Base-by-base conservation (phyloP, 2,113 vertebrate genomes). In the Malaclemys terrapin region DNA sequence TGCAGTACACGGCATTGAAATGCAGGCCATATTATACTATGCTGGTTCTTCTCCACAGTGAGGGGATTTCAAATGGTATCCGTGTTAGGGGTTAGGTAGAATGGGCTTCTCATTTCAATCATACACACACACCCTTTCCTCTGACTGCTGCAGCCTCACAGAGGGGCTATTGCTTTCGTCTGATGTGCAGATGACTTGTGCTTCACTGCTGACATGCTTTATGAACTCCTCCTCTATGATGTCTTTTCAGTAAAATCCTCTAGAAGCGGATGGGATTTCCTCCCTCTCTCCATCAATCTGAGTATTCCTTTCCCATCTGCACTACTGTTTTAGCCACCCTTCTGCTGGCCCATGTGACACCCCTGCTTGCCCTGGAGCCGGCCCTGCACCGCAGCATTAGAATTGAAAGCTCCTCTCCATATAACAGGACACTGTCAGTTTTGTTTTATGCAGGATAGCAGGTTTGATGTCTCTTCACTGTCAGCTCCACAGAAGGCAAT, bases 181-280 rank as follows among this genome's bases (percentile, higher is more conserved):
- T 96, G 94, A 96, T 93, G 96, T 95, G 88, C 96, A 92, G 93
- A 96, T 95, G 94, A 93, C 62, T 94, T 13, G 1, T 88, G 75
- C 87, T 90, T 91, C 31, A 62, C 94, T 85, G 3, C 2, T 6
- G 90, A 94, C 93, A 89, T 95, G 93, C 96, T 97, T 95, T 97
- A 97, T 93, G 95, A 94, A 88, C 96, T 96, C 81, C 92, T 95
- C 89, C 85, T 93, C 93, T 97, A 91, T 96, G 95, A 96, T 96
- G 96, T 95, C 96, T 96, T 97, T 97, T 96, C 97, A 97, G 87
- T 54, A n/a, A 83, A 45, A 96, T 95, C 90, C 96, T 90, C 96
- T 89, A 89, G 88, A 93, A 96, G 92, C 94, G 42, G 84, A 31
- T 88, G 96, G 42, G 69, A 93, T 94, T 92, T 95, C 85, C 87